phyloP scores from a whole-genome alignment of 2,113 vertebrate species.

The Corythornis vintsioides region DNA sequence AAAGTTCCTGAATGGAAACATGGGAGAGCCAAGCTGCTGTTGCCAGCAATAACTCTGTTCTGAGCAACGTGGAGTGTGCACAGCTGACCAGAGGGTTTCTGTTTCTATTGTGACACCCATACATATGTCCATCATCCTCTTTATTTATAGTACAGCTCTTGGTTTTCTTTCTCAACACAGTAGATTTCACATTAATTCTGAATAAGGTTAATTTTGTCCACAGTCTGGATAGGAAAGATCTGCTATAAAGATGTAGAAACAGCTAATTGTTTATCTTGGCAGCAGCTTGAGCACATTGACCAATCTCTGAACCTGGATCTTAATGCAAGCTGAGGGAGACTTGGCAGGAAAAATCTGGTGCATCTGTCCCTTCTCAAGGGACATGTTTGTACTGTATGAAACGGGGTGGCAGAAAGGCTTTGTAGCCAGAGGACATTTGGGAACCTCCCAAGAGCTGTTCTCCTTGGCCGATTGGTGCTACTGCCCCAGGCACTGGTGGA shows the following conservation, averaged over 20 bases:
- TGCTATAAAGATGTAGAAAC: neutral
- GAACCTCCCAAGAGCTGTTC: neutral
- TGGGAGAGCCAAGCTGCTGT: neutral
- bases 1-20: neutral
- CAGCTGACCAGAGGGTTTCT: neutral
- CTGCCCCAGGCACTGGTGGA: neutral
- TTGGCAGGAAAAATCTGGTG: neutral
- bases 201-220: neutral
- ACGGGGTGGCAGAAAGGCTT: neutral
- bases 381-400: neutral
- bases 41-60: neutral
- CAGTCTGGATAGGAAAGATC: neutral
- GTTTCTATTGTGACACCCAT: neutral
- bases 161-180: neutral
- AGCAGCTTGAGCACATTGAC: neutral
- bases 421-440: neutral
- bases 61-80: neutral
- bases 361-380: neutral
- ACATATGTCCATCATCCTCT: neutral
- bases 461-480: neutral
- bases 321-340: neutral
- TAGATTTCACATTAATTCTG: neutral
- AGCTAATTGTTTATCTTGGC: neutral
- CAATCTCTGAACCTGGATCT: neutral
- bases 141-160: neutral